Percentiles rank a stretch among this genome's conserved stretches.
phyloP scores from a whole-genome alignment of 2,888 invertebrate genomes.

The Drosophila algonquin region DNA sequence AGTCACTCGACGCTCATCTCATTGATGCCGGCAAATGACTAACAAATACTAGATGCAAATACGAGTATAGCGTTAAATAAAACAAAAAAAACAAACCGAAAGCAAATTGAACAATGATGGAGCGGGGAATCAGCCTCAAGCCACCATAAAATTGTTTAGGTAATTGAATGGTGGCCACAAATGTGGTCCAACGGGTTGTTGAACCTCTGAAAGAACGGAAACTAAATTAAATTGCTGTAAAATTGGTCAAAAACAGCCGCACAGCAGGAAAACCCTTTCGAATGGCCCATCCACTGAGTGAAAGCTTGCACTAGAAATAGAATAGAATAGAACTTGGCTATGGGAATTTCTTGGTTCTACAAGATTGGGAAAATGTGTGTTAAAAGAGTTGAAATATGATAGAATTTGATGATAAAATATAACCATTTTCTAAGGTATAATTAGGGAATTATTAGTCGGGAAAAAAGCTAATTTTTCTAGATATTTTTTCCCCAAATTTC shows the following conservation, averaged over 20 bases:
- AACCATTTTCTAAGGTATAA: not conserved
- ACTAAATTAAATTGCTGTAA: slow-evolving; percentile 50
- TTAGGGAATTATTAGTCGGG: not conserved
- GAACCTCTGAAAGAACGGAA: slow-evolving; percentile 44
- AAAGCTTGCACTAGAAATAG: slow-evolving; percentile 14
- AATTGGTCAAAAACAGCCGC: slow-evolving; percentile 33
- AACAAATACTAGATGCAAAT: slow-evolving; percentile 25
- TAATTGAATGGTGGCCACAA: slow-evolving; percentile 35
- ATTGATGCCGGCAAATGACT: slow-evolving; percentile 43
- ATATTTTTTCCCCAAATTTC: too few relatives aligned
- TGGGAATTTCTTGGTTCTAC: slow-evolving; percentile 5
- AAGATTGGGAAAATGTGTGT: not conserved
- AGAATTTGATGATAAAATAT: not conserved
- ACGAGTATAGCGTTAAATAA: too few relatives aligned
- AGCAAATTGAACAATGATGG: slow-evolving; percentile 31
- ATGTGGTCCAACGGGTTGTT: slow-evolving; percentile 36
- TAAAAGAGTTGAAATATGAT: not conserved
- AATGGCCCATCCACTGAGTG: slow-evolving; percentile 6
- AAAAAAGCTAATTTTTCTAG: not conserved
- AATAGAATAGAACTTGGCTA: slow-evolving; percentile 11
- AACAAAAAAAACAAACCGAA: slow-evolving; percentile 5
- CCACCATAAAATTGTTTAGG: slow-evolving; percentile 31
- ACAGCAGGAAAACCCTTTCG: slow-evolving; percentile 37
- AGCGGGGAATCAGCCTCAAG: slow-evolving; percentile 19
- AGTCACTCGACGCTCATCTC: slow-evolving; percentile 30